Evolutionary conservation across 2,888 invertebrate genomes (phyloP).

Genomic region (Suillia variegata): DNA sequence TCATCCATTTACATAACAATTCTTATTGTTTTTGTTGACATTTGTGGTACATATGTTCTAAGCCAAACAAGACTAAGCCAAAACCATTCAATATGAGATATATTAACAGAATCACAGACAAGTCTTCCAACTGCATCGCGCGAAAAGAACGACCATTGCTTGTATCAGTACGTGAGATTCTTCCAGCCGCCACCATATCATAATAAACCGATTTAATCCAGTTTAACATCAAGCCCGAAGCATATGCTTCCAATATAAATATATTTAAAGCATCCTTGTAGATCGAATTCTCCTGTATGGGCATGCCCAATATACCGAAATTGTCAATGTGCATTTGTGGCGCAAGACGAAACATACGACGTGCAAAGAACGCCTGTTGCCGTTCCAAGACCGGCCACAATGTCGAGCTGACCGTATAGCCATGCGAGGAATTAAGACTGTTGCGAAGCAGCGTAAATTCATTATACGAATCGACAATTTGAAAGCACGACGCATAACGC

Average conservation of each 20-base stretch:
- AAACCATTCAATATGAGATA: no score
- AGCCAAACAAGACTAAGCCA: no score
- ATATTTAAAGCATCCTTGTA: background rate
- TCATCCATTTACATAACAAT: no score
- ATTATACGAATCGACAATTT: background rate
- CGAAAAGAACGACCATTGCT: background rate
- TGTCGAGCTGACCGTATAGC: background rate
- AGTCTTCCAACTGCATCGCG: no score
- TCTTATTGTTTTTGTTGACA: no score
- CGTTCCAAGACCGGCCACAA: background rate
- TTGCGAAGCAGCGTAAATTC: background rate
- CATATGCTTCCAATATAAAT: background rate
- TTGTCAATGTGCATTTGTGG: background rate
- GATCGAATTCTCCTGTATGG: background rate
- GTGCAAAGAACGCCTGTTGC: background rate
- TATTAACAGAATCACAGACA: no score
- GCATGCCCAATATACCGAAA: background rate
- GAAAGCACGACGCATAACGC: background rate
- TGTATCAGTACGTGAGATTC: background rate
- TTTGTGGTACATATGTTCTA: no score
- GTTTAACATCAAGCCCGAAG: background rate
- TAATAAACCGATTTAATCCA: background rate
- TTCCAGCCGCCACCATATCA: background rate
- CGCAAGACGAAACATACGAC: background rate
- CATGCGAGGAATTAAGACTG: background rate